Conservation (phyloP, 2,888 invertebrate genomes). For the Conomelus anceps region DNA sequence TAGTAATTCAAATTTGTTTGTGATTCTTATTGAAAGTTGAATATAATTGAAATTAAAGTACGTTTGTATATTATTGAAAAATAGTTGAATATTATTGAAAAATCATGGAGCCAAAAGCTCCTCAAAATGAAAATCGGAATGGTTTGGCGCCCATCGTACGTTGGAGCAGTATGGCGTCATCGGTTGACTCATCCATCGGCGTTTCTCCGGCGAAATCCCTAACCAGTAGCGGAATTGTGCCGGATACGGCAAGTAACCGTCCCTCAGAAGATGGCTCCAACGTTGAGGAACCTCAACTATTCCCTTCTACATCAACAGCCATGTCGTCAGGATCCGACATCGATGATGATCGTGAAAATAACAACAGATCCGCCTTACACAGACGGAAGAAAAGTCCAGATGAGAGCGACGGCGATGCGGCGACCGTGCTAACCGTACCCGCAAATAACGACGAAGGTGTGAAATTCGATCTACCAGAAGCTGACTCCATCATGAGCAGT, state of each 20-base stretch:
- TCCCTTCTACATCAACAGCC: constrained; percentile 37
- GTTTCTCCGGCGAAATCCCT: constrained; percentile 36
- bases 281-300: constrained; percentile 37
- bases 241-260: constrained; percentile 42
- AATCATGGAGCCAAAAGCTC: constrained; percentile 26
- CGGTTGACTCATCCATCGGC: constrained; percentile 35
- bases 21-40: too few species aligned
- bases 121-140: constrained; percentile 17
- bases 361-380: neutral
- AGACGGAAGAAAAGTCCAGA: neutral
- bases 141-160: constrained; percentile 41
- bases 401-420: neutral
- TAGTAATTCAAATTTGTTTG: too few species aligned
- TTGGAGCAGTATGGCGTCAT: constrained; percentile 41
- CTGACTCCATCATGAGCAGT: constrained; percentile 25
- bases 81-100: too few species aligned
- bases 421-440: neutral
- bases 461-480: constrained; percentile 23
- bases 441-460: constrained; percentile 31
- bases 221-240: constrained; percentile 46
- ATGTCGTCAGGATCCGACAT: constrained; percentile 37
- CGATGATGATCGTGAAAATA: neutral
- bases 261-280: constrained; percentile 39
- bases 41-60: too few species aligned
- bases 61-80: too few species aligned